Evolutionary conservation across 2,888 invertebrate genomes (phyloP).

Genomic region (Pimpla rufipes): DNA sequence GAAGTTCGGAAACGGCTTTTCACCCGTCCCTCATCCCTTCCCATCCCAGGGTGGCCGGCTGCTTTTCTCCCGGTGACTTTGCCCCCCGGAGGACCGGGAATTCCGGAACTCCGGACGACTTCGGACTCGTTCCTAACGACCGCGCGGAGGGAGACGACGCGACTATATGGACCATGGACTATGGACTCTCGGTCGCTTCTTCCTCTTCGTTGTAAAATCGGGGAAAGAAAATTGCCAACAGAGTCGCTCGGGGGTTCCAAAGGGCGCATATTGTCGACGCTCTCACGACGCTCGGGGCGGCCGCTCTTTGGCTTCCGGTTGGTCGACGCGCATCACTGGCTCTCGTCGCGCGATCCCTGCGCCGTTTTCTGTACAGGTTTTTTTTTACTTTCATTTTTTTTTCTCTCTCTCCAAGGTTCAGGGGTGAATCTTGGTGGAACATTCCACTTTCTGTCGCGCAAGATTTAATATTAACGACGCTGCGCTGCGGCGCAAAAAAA

Average conservation of each 20-base stretch:
- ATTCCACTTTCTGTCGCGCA: constrained; percentile 53
- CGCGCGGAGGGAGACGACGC: constrained; percentile 36
- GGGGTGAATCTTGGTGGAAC: constrained; percentile 21
- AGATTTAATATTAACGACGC: constrained; percentile 64
- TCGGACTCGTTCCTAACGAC: constrained; percentile 50
- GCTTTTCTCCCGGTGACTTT: constrained; percentile 32
- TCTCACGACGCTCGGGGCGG: constrained; percentile 46
- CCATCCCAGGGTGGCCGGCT: not conserved
- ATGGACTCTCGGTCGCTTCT: constrained; percentile 20
- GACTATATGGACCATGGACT: not conserved
- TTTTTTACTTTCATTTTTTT: not conserved
- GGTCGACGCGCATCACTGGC: constrained; percentile 10
- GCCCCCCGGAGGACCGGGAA: constrained; percentile 53
- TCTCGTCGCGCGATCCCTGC: constrained; percentile 7
- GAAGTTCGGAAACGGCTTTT: constrained; percentile 58
- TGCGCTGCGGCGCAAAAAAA: constrained; percentile 6
- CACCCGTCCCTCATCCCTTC: constrained; percentile 34
- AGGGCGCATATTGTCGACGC: constrained; percentile 60
- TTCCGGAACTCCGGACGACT: constrained; percentile 58
- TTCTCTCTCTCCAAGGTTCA: constrained; percentile 7
- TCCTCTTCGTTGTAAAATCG: constrained; percentile 42
- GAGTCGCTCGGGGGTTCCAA: constrained; percentile 39
- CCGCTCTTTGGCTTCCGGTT: constrained; percentile 13
- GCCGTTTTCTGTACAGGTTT: not conserved
- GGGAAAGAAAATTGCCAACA: constrained; percentile 63